Base-by-base conservation (phyloP, 1,140 invertebrate genomes). In the Drosophila tsacasi region DNA sequence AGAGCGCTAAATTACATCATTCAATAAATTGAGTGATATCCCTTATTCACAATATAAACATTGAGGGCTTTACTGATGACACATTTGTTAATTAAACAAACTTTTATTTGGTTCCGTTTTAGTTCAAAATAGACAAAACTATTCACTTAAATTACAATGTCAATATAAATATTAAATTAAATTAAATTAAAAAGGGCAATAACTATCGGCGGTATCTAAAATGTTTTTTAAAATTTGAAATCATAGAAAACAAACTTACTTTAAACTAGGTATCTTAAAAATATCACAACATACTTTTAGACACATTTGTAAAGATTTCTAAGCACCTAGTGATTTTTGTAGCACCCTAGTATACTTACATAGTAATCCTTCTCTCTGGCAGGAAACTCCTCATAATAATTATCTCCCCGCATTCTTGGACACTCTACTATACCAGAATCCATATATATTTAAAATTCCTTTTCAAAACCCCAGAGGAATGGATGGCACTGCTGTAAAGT, bases 321-420 rank as follows among this genome's bases (percentile, higher is more conserved):
- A 27, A 37, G 37, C 15, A 15, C 37, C 1, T 17, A 7, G 7
- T 17, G 17, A 40, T n/a, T 9, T n/a, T 17, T 15, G 35, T 15
- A 42, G n/a, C 7, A 44, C 10, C 8, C n/a, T 10, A 1, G 1
- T 19, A n/a, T 19, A 19, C n/a, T 42, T 4, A 42, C 8, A 42
- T 9, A n/a, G 1, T 42, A 42, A 42, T 9, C 17, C 17, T 1
- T 44, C 21, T 44, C 5, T 50, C 17, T 52, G 5, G 0, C 12
- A 19, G 12, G 6, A 52, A 52, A 9, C 3, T 2, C n/a, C n/a
- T 17, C 2, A 23, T 3, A 55, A 10, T 23, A 37, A 15, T 35
- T 35, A 19, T 2, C 9, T 17, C 15, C 2, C 1, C n/a, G n/a
- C n/a, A n/a, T n/a, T n/a, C n/a, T n/a, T n/a, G 2, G 1, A n/a